Evolutionary conservation across 2,888 invertebrate species (phyloP).

Genomic region (Liodrosophila aerea): DNA sequence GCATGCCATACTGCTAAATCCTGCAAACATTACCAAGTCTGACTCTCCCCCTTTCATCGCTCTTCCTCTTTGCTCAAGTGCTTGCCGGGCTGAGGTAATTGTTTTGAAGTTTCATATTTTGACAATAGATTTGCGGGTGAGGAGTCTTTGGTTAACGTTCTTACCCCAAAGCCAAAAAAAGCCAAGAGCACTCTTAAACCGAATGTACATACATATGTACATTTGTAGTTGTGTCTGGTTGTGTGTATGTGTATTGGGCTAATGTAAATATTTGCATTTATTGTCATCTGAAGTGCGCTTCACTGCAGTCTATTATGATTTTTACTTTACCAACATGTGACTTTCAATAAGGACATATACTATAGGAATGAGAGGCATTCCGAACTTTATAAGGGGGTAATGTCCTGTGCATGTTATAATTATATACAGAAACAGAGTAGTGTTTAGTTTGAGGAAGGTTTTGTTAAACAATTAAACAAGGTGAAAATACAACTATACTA

Average conservation of each 20-base stretch:
- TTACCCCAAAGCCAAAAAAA: conserved; percentile 26
- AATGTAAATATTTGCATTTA: conserved; percentile 72
- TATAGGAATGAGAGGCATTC: neutral
- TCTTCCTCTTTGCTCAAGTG: conserved; percentile 52
- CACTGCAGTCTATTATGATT: conserved; percentile 52
- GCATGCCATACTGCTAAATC: neutral
- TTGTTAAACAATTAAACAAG: too few species aligned
- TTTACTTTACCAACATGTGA: conserved; percentile 17
- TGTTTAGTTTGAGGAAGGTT: too few species aligned
- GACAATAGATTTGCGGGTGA: conserved; percentile 70
- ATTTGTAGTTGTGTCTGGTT: conserved; percentile 20
- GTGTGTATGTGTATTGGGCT: conserved; percentile 40
- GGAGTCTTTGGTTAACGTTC: conserved; percentile 28
- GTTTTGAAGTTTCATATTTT: conserved; percentile 63
- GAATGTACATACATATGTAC: neutral
- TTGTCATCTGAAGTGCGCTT: conserved; percentile 71
- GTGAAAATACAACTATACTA: too few species aligned
- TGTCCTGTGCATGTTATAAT: too few species aligned
- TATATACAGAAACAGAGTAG: too few species aligned
- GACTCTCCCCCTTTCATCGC: neutral
- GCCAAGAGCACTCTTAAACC: conserved; percentile 12
- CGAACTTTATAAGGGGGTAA: too few species aligned
- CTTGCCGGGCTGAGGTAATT: conserved; percentile 56
- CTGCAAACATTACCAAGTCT: too few species aligned
- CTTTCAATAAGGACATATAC: conserved; percentile 3